phyloP scores from a whole-genome alignment of 2,113 vertebrate species.

The Eptatretus burgeri region DNA sequence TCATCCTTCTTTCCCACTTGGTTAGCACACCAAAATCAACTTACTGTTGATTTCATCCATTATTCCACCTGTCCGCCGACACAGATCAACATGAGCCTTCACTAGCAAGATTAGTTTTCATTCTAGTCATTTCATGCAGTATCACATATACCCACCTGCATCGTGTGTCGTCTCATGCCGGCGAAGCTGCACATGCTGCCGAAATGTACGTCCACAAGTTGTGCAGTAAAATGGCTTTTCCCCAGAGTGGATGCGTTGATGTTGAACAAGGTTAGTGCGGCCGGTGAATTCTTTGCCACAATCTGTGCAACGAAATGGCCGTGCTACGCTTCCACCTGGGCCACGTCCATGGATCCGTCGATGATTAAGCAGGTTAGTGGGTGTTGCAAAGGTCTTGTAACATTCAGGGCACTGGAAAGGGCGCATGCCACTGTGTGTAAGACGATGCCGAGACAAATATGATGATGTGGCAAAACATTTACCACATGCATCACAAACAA shows the following conservation, averaged over 20 bases:
- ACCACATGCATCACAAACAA: background rate
- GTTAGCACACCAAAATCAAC: no score
- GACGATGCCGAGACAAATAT: slow-evolving; percentile 4
- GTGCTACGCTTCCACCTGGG: background rate
- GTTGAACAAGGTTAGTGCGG: slow-evolving; percentile 2
- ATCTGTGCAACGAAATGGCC: background rate
- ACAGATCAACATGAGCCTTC: no score
- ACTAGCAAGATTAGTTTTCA: no score
- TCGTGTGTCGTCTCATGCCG: background rate
- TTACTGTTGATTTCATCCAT: no score
- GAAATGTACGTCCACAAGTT: background rate
- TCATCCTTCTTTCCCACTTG: no score
- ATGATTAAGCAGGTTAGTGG: slow-evolving; percentile 5
- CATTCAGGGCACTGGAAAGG: background rate
- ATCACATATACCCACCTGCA: no score
- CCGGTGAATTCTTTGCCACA: background rate
- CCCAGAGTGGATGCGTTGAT: background rate
- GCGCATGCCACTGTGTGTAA: background rate
- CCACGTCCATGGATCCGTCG: background rate
- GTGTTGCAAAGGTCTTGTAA: background rate
- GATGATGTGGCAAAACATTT: slow-evolving; percentile 3
- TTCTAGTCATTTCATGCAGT: no score
- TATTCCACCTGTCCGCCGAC: no score
- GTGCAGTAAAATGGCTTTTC: background rate
- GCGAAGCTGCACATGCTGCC: slow-evolving; percentile 1